These are phyloP conservation scores for Meteorus colon DNA, from an alignment of 2,888 invertebrate species.

Conservation along the genomic window DNA sequence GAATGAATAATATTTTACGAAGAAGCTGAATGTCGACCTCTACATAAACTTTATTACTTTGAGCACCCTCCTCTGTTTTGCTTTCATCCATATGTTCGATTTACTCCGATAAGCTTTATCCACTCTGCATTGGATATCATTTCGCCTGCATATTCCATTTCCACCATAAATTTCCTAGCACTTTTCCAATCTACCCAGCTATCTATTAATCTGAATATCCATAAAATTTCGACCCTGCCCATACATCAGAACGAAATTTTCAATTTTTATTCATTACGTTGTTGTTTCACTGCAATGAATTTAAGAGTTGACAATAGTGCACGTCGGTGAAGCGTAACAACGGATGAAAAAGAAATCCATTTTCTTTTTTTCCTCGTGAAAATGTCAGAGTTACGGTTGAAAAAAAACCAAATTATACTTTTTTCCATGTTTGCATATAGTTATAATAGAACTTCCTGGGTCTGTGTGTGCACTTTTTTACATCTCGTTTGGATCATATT, in stretches of 20 bases:
- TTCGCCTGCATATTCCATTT: no score
- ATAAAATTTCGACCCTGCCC: not conserved
- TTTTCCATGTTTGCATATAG: conserved; percentile 3
- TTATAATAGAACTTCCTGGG: not conserved
- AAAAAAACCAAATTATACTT: not conserved
- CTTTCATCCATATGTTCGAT: no score
- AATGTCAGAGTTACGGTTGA: no score
- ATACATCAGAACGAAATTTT: not conserved
- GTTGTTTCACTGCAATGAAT: not conserved
- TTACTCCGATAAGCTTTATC: no score
- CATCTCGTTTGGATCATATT: not conserved
- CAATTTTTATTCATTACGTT: not conserved
- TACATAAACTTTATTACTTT: no score
- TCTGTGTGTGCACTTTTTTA: not conserved
- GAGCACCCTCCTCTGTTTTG: no score
- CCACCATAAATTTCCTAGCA: no score
- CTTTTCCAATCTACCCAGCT: not conserved
- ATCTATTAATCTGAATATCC: not conserved
- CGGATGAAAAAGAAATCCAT: not conserved
- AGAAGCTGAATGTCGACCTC: no score
- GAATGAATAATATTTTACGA: no score
- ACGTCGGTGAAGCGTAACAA: not conserved
- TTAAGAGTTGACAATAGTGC: not conserved
- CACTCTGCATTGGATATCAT: no score
- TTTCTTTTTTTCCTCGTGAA: no score